Evolutionary conservation across 2,888 invertebrate species (phyloP).

Genomic region (Caenorhabditis sp.): DNA sequence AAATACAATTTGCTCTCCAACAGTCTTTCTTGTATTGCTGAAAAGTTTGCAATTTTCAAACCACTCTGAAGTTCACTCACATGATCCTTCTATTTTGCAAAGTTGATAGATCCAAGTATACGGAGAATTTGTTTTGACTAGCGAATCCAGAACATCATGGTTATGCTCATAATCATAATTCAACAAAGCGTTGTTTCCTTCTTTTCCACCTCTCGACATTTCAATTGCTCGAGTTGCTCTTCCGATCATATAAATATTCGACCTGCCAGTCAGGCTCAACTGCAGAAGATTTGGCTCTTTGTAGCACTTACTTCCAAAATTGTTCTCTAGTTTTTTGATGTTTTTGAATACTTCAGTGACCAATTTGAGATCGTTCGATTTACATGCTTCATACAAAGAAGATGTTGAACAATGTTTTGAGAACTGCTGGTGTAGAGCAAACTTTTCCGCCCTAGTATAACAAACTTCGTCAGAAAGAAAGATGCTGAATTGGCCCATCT

Average conservation of each 20-base stretch:
- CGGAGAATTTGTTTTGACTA: constrained; percentile 19
- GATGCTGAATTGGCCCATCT: no score
- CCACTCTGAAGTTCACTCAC: constrained; percentile 10
- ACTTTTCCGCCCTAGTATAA: background rate
- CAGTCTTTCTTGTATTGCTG: constrained; percentile 20
- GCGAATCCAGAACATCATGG: background rate
- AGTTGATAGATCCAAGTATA: constrained; percentile 31
- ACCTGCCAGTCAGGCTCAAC: constrained; percentile 66
- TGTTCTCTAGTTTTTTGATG: constrained; percentile 8
- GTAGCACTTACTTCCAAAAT: constrained; percentile 6
- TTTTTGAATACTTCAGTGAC: constrained; percentile 41
- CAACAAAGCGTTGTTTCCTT: constrained; percentile 75
- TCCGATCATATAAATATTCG: constrained; percentile 70
- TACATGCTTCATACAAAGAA: constrained; percentile 16
- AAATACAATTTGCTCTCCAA: constrained; percentile 29
- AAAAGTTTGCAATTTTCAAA: constrained; percentile 1
- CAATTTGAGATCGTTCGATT: constrained; percentile 34
- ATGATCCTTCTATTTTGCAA: constrained; percentile 19
- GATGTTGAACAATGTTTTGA: constrained; percentile 21
- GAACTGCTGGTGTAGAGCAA: constrained; percentile 1
- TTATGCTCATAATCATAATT: constrained; percentile 44
- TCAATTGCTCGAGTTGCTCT: constrained; percentile 72
- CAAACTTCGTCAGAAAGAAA: no score
- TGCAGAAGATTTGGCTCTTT: constrained; percentile 49
- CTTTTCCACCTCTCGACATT: constrained; percentile 71